Base-by-base conservation (phyloP, 2,113 vertebrate genomes). In the Loxodonta africana region DNA sequence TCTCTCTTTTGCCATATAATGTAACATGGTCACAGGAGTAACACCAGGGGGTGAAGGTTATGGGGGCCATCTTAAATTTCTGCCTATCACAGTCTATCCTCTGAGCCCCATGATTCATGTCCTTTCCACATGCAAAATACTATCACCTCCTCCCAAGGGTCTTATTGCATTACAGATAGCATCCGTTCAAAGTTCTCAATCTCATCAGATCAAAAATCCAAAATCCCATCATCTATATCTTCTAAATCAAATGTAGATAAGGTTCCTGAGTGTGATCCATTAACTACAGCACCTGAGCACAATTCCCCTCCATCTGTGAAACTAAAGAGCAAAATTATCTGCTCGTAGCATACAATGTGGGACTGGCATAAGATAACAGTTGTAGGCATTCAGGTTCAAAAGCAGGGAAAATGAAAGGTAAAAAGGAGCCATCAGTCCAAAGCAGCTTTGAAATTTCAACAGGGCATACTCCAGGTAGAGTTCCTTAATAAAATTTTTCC, bases 201-300 rank as follows among this genome's bases (percentile, higher is more conserved):
- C 69, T 73, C 14, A 44, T n/a, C 74, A 48, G 21, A n/a, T 87
- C 77, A 93, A 15, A 90, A 69, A 71, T 77, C 71, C 8, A 73
- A 77, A 62, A 73, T 96, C 71, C 87, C 53, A 62, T 71, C 28
- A 62, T 85, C 76, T 83, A 21, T 14, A 63, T 92, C 5, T 51
- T 95, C 83, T 94, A 83, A 96, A 60, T 84, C 41, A 86, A 63
- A 33, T 89, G 26, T 86, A 62, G 62, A 88, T 30, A 33, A 96
- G 87, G 69, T 65, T 90, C 51, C 84, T 30, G 28, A 18, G 18
- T 33, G 1, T 88, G 67, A 41, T 87, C 25, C 62, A 4, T 69
- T 44, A 78, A 88, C 37, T 46, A 46, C 9, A 88, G 23, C 5
- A 82, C 6, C 41, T 78, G 69, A 89, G 73, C 69, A 73, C 5